Percentiles rank a stretch among this genome's conserved stretches.
These are phyloP conservation scores for Luscinia megarhynchos DNA, from an alignment of 2,797 vertebrate genomes.

Conservation along the genomic window DNA sequence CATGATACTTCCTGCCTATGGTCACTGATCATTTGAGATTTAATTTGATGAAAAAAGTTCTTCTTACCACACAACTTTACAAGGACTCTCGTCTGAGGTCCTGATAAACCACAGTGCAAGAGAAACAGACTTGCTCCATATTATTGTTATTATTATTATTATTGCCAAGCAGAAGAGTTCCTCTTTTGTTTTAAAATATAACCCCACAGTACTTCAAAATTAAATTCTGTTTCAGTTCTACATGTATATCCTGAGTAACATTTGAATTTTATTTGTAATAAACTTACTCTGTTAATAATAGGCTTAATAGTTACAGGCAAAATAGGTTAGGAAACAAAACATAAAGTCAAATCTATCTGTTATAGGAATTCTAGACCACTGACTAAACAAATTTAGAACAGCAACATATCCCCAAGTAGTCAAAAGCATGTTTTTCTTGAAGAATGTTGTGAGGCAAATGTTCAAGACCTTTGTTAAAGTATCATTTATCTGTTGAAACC, in stretches of 20 bases:
- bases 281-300: neutral
- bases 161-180: neutral
- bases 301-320: neutral
- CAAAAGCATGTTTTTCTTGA: constrained; percentile 55
- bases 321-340: constrained; percentile 4
- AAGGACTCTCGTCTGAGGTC: neutral
- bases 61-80: neutral
- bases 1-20: neutral
- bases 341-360: constrained; percentile 13
- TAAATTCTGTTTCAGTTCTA: neutral
- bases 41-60: neutral
- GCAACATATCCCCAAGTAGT: constrained; percentile 29
- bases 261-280: neutral
- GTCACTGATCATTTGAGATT: neutral
- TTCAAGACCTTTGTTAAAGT: constrained; percentile 57
- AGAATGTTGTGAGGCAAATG: neutral
- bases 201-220: neutral
- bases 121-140: neutral
- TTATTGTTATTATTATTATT: neutral
- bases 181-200: neutral
- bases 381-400: constrained; percentile 62
- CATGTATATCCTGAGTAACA: neutral
- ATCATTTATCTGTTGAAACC: constrained; percentile 7
- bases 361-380: constrained; percentile 37
- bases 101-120: neutral